Evolutionary conservation across 2,888 invertebrate species (phyloP).

Genomic region (Lottia gigantea): DNA sequence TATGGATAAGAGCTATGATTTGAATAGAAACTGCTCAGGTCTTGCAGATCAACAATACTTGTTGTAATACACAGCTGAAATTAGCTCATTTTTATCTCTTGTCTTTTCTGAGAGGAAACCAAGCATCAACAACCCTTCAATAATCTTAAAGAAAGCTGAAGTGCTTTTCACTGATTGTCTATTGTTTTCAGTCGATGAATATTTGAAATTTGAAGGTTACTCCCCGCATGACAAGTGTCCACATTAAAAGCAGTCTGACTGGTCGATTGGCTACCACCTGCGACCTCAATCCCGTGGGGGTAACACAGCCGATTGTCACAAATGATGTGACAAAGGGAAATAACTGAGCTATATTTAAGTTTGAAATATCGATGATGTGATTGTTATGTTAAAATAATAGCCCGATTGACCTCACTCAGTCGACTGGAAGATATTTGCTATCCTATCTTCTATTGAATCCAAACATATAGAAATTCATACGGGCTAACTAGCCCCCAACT

Average conservation of each 20-base stretch:
- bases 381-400: conserved; percentile 9
- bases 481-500: conserved; percentile 8
- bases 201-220: conserved; percentile 1
- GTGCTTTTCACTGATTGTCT: conserved; percentile 7
- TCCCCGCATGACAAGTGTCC: conserved; percentile 11
- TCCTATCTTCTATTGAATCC: neutral
- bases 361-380: neutral
- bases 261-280: conserved; percentile 2
- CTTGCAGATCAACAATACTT: conserved; percentile 2
- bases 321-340: neutral
- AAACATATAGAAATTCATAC: conserved; percentile 5
- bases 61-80: conserved; percentile 6
- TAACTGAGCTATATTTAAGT: conserved; percentile 8
- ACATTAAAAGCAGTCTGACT: neutral
- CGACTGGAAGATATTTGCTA: neutral
- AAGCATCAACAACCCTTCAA: neutral
- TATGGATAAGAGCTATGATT: neutral
- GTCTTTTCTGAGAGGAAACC: neutral
- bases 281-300: conserved; percentile 9
- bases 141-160: neutral
- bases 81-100: conserved; percentile 6
- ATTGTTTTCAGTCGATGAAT: conserved; percentile 3
- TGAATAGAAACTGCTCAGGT: conserved; percentile 1
- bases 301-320: neutral
- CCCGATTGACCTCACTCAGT: neutral